Conservation (phyloP, 2,888 invertebrate species). For the Drosophila mettleri region DNA sequence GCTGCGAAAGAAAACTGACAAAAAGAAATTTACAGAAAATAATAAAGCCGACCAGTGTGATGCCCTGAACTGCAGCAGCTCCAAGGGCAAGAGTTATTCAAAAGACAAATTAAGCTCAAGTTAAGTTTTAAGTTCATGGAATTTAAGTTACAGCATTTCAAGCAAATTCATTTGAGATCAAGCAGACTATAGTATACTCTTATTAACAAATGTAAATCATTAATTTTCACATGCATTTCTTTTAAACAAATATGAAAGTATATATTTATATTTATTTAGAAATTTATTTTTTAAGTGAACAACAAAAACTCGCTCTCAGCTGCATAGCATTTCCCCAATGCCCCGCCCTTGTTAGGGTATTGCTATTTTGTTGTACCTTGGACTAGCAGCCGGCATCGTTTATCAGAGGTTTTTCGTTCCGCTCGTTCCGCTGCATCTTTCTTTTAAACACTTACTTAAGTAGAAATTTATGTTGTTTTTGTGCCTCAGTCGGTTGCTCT, state of each 20-base stretch:
- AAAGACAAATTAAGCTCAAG: no score
- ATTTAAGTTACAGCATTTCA: no score
- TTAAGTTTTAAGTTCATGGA: no score
- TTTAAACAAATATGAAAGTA: no score
- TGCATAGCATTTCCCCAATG: fast-evolving
- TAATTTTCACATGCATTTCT: no score
- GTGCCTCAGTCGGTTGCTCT: constrained; percentile 36
- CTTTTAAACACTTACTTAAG: constrained; percentile 81
- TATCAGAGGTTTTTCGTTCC: constrained; percentile 46
- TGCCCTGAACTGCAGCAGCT: constrained; percentile 25
- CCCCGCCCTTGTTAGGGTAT: constrained; percentile 11
- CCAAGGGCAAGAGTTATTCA: no score
- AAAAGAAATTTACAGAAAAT: constrained; percentile 7
- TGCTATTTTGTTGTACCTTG: constrained; percentile 35
- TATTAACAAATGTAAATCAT: no score
- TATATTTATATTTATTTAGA: no score
- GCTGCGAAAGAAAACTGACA: constrained; percentile 48
- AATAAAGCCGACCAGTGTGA: background rate
- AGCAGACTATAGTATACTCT: constrained; percentile 20
- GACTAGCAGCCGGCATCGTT: constrained; percentile 44
- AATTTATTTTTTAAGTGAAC: no score
- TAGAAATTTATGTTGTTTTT: constrained; percentile 79
- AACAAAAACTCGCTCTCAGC: background rate
- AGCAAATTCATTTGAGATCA: no score
- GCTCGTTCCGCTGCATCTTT: constrained; percentile 54